phyloP scores from a whole-genome alignment of 1,140 invertebrate species.

The Condylostylus longicornis region DNA sequence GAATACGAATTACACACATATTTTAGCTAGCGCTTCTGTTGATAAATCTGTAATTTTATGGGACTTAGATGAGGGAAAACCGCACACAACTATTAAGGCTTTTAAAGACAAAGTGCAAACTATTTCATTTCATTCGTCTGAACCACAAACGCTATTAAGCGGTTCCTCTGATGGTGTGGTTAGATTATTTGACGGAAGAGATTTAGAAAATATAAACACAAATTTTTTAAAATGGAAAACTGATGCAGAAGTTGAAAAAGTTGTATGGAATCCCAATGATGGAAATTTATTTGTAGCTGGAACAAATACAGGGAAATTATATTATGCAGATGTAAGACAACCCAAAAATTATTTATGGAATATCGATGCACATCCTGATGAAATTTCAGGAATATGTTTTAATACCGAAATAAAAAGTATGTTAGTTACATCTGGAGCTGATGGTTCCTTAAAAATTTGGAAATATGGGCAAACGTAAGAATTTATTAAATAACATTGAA shows the following conservation, averaged over 20 bases:
- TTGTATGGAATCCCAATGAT: conserved; percentile 57
- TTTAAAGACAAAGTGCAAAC: conserved; percentile 76
- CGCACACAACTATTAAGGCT: conserved; percentile 53
- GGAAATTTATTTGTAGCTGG: conserved; percentile 43
- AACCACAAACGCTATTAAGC: conserved; percentile 63
- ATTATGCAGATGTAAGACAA: conserved; percentile 62
- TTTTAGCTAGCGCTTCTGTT: conserved; percentile 82
- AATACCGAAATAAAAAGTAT: conserved; percentile 23
- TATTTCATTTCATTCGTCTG: conserved; percentile 73
- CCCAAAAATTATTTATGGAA: conserved; percentile 55
- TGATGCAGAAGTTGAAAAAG: conserved; percentile 69
- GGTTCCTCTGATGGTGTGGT: conserved; percentile 54
- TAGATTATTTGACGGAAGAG: conserved; percentile 65
- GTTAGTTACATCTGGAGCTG: conserved; percentile 22
- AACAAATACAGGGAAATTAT: conserved; percentile 62
- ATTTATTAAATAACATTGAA: too few relatives aligned
- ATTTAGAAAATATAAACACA: conserved; percentile 33
- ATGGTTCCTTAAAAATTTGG: conserved; percentile 28
- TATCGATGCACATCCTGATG: conserved; percentile 60
- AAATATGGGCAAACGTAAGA: conserved; percentile 34
- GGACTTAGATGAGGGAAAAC: conserved; percentile 70
- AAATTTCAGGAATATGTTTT: conserved; percentile 51
- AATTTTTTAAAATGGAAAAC: conserved; percentile 53
- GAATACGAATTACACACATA: conserved; percentile 69
- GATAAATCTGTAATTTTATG: conserved; percentile 81